Evolutionary conservation across 1,140 invertebrate species (phyloP), one percentile per base, ranked within the genome.

Genomic region (Diabrotica virgifera): DNA sequence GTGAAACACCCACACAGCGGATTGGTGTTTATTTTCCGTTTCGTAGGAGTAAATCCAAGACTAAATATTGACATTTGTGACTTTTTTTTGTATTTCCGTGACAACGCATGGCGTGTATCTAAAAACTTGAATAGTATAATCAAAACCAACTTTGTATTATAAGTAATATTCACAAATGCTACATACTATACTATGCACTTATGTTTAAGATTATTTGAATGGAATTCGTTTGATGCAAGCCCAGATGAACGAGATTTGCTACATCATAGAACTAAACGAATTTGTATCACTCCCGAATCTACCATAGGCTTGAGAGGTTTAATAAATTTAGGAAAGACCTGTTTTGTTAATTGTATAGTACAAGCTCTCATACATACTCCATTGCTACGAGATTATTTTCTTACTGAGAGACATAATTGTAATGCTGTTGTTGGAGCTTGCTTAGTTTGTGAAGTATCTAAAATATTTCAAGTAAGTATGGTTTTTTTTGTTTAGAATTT

Each of bases 271-370:
- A 88, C 92, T 5, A 89, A 92, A 70, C 83, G 92, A 68, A 84
- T 93, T 59, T 83, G 89, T 66, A 89, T 96, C 52, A 86, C 89
- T 54, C 87, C 90, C 62, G 90, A 91, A 73, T 93, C 93, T 52
- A 93, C 92, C 24, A 91, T 95, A 74, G 94, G 95, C 40, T 80
- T 97, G 36, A 83, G 96, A 66, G 97, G 97, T 3, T 83, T 99
- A 24, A 90, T 98, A 68, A 99, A 99, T 82, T 82, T 99, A 70
- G 96, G 97, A n/a, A 95, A 95, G 68, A 98, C 97, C 0, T 99
- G 97, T 81, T 99, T 98, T 78, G 97, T 99, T 94, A 99, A 97
- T 79, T 96, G 94, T 76, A 97, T 98, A 74, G 89, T 98, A 7
- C 97, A 99, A 83, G 85, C 94, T 2, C 78, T 99, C 63, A 95